phyloP scores from a whole-genome alignment of 1,140 invertebrate species.

The Hypsibius dujardini region DNA sequence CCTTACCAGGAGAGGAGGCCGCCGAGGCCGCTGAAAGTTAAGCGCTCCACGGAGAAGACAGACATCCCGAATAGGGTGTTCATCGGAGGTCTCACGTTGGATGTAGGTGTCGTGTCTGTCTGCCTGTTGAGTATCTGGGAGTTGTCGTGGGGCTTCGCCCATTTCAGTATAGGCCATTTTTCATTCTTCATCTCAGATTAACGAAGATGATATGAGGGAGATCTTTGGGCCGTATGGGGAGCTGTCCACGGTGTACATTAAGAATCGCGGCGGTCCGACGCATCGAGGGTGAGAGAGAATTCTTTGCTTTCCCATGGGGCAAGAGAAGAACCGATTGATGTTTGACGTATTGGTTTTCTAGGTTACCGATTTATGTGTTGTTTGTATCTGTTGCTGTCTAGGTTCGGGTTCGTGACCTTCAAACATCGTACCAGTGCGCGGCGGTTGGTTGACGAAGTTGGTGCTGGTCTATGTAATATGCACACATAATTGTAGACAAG shows the following conservation, averaged over 20 bases:
- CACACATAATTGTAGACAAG: too few species aligned
- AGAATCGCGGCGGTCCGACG: neutral
- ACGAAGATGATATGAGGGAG: neutral
- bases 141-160: too few species aligned
- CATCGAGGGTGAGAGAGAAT: neutral
- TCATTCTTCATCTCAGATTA: conserved; percentile 1
- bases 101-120: neutral
- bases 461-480: neutral
- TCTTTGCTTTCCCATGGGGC: too few species aligned
- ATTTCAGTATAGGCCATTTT: neutral
- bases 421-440: neutral
- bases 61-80: too few species aligned
- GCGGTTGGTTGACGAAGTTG: neutral
- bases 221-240: neutral
- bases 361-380: neutral
- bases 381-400: neutral
- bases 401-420: neutral
- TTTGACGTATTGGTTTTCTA: neutral
- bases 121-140: neutral
- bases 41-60: neutral
- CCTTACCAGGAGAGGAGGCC: too few species aligned
- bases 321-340: too few species aligned
- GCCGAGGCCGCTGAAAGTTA: neutral
- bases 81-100: neutral
- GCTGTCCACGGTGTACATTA: neutral